Evolutionary conservation across 2,797 vertebrate genomes (phyloP), one percentile per base, ranked within the genome.

Genomic region (Peromyscus aztecus): DNA sequence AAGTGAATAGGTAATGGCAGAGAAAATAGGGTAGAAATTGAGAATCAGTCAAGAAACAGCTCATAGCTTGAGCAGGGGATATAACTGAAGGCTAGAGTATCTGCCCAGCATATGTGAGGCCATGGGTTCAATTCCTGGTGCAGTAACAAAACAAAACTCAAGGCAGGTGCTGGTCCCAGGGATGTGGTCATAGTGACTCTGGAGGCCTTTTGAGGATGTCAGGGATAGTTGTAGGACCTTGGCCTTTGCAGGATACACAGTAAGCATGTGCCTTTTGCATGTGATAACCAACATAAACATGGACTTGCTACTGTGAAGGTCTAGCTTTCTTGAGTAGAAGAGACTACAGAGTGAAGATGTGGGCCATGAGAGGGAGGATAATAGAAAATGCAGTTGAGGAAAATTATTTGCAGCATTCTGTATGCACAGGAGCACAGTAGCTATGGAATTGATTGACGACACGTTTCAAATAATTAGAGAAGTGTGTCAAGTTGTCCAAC

Each of bases 101-200:
- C 43, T n/a, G 37, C 16, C 29, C 10, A 65, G 27, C 27, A 46
- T 46, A 65, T 67, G 46, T 55, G 46, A 86, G 46, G 7, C 43
- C 31, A 71, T 9, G 55, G 24, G 67, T 73, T 71, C 49, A 55
- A 57, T 55, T 29, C 34, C 65, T 65, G 21, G 31, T 71, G 57
- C n/a, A 17, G 12, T 24, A 37, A 23, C 34, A 73, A 71, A 40
- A 3, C 24, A 37, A 71, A 69, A 71, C 27, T 37, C 34, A 75
- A 76, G 34, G 24, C 0, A 4, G 61, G 63, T 46, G 23, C 12
- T 67, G 16, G 29, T 21, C 4, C 43, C 13, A 0, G 3, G 1
- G 6, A 1, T 67, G 37, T 34, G 21, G 14, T 67, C 17, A 52
- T 11, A 78, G 37, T 49, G 63, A 57, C 69, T 40, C 2, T 31